Evolutionary conservation across 2,888 invertebrate genomes (phyloP).

Genomic region (Therioaphis trifolii): DNA sequence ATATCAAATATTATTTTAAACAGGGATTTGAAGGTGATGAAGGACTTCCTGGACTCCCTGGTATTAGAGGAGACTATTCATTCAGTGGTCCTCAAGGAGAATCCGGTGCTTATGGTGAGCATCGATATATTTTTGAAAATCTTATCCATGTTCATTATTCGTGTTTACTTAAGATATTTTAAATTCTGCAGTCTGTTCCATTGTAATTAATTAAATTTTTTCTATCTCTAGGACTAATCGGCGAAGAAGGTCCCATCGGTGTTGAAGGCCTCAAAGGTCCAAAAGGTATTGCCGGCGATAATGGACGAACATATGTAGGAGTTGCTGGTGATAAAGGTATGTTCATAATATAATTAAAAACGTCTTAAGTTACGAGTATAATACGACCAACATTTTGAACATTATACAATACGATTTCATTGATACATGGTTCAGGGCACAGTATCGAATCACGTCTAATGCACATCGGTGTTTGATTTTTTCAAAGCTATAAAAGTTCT

Average conservation of each 20-base stretch:
- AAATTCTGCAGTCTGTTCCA: neutral
- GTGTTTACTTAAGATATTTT: too few relatives aligned
- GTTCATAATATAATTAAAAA: neutral
- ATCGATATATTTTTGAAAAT: neutral
- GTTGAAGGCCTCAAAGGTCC: conserved; percentile 9
- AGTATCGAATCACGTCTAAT: too few relatives aligned
- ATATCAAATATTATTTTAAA: neutral
- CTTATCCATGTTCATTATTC: neutral
- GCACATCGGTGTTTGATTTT: too few relatives aligned
- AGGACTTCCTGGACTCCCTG: conserved; percentile 65
- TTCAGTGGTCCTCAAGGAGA: conserved; percentile 76
- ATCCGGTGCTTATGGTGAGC: conserved; percentile 71
- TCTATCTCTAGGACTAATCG: conserved; percentile 21
- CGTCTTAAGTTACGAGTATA: neutral
- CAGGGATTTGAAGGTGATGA: conserved; percentile 62
- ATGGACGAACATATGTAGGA: conserved; percentile 30
- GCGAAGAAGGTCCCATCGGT: conserved; percentile 26
- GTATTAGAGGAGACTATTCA: conserved; percentile 73
- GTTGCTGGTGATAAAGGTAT: conserved; percentile 32
- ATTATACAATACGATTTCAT: too few relatives aligned
- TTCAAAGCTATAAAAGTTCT: too few relatives aligned
- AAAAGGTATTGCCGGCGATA: conserved; percentile 47
- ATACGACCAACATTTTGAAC: too few relatives aligned
- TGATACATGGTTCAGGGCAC: too few relatives aligned
- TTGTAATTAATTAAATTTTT: neutral